phyloP scores from a whole-genome alignment of 2,113 vertebrate genomes.

The Marcusenius ussheri region DNA sequence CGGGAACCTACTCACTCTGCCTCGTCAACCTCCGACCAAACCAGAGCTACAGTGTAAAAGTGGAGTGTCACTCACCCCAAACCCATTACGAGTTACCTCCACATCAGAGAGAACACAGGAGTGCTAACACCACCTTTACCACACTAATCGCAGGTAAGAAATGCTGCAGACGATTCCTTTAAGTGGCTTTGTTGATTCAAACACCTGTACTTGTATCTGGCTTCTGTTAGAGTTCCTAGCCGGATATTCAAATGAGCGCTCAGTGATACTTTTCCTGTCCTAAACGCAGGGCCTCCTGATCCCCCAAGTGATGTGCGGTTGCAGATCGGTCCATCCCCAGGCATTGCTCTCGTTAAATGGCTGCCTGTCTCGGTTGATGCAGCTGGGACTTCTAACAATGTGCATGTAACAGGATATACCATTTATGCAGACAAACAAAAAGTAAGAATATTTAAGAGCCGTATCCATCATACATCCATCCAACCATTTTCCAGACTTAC shows the following conservation, averaged over 20 bases:
- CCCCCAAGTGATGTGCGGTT: conserved; percentile 89
- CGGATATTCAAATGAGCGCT: not conserved
- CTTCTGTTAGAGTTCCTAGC: not conserved
- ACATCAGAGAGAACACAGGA: conserved; percentile 67
- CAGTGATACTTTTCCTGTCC: not conserved
- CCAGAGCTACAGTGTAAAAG: conserved; percentile 73
- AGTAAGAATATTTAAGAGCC: conserved; percentile 52
- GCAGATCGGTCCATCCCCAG: conserved; percentile 80
- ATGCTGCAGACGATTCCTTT: too few species aligned
- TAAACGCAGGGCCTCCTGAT: conserved; percentile 76
- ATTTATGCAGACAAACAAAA: conserved; percentile 87
- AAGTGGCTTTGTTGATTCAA: not conserved
- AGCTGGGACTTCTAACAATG: conserved; percentile 87
- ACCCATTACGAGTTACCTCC: conserved; percentile 71
- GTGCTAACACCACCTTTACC: conserved; percentile 68
- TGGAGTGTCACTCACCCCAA: conserved; percentile 76
- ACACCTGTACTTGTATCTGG: not conserved
- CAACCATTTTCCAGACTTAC: not conserved
- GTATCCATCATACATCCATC: not conserved
- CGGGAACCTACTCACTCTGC: conserved; percentile 80
- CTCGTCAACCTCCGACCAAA: conserved; percentile 77
- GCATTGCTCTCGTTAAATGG: conserved; percentile 87
- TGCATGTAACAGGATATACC: conserved; percentile 85
- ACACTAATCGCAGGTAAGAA: conserved; percentile 70
- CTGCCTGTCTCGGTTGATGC: conserved; percentile 91